A percentile compares a stretch with the other conserved stretches of the same genome.
phyloP scores from a whole-genome alignment of 2,113 vertebrate genomes.

The Platycercus adscitus region DNA sequence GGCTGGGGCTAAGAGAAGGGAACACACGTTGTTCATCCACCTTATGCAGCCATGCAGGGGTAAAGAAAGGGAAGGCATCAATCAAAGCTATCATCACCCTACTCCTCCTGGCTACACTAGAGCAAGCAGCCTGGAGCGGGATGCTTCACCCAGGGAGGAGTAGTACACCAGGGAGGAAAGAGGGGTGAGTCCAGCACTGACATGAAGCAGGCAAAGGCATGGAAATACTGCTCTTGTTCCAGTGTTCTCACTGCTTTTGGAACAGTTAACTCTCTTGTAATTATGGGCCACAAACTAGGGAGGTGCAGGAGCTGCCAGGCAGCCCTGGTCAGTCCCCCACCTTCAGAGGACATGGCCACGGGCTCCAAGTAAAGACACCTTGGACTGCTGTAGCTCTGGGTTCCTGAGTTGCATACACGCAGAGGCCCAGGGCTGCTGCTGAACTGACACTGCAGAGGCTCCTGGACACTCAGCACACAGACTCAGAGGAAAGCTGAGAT shows the following conservation, averaged over 20 bases:
- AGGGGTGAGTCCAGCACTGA: rapidly evolving
- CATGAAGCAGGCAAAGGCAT: background rate
- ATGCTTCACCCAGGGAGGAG: background rate
- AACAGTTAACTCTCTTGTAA: background rate
- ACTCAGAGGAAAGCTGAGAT: background rate
- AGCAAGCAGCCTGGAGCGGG: background rate
- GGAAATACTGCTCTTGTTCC: background rate
- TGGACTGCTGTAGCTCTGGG: rapidly evolving
- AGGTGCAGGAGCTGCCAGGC: background rate
- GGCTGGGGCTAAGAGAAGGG: background rate
- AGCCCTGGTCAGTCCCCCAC: rapidly evolving
- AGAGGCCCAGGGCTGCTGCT: background rate
- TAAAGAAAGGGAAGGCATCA: background rate
- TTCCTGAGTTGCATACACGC: background rate
- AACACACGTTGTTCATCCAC: rapidly evolving
- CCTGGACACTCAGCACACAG: background rate
- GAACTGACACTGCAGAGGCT: background rate
- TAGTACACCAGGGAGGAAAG: rapidly evolving
- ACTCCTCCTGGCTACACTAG: background rate
- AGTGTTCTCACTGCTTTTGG: background rate
- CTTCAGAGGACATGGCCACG: background rate
- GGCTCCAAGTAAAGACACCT: background rate
- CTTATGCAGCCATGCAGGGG: background rate
- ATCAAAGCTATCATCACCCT: background rate
- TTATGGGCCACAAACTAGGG: background rate